Base-by-base conservation (phyloP, 2,888 invertebrate genomes). In the Crepidodera aurea region DNA sequence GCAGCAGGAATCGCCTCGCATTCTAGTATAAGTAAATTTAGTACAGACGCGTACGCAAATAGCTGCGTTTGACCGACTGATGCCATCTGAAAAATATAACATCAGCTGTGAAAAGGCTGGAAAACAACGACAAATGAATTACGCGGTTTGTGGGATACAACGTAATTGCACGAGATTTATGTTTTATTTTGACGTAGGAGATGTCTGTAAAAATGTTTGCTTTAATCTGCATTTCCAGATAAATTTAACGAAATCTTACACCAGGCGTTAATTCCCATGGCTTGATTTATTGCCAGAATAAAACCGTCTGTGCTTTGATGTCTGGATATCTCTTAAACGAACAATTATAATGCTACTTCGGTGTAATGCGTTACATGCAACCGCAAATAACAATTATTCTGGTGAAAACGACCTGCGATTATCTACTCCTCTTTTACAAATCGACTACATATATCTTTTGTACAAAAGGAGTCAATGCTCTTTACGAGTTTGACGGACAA, bases 181-280 rank as follows among this genome's bases (percentile, higher is more conserved):
- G 69, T 58, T 66, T 64, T 75, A 71, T 74, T 75, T 71, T 75
- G 75, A 74, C 75, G 73, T 73, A 70, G 71, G 70, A 69, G 72
- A 72, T 70, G 73, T 74, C 71, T 73, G 72, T 69, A 74, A 73
- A 74, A 73, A 74, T 72, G 62, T 64, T 50, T 39, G 51, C 67
- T 67, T 67, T 69, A 69, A 69, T 69, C 66, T 65, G 27, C 48
- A 53, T 64, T 66, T 66, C 61, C 59, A 63, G 66, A 69, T 69
- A 69, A 64, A 67, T 69, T 65, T 57, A 62, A 62, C 55, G 59
- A 61, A 65, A 65, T 68, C 51, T 46, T 50, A 57, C 57, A 51
- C 54, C 39, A 27, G 53, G 42, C 56, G 56, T 55, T 62, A 68
- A 66, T 64, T 64, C 60, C 60, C 64, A 62, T 54, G n/a, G 50